These are phyloP conservation scores for Thysanoteuthis rhombus DNA, from an alignment of 2,888 invertebrate genomes.

Conservation along the genomic window DNA sequence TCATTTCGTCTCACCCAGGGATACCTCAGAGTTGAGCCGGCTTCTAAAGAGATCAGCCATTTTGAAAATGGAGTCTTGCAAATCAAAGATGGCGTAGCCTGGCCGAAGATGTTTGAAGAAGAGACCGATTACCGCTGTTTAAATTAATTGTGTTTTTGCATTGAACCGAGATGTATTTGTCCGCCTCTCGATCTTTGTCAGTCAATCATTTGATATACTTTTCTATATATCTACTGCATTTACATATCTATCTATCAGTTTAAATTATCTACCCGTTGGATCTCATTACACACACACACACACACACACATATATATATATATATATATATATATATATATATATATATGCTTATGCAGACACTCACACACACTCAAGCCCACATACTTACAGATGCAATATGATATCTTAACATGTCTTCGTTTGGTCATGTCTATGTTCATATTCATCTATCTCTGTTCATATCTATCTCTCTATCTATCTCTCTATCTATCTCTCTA, in stretches of 20 bases:
- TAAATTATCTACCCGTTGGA: too few relatives aligned
- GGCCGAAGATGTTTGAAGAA: constrained; percentile 12
- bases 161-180: not conserved
- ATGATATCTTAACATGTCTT: too few relatives aligned
- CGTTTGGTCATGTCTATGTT: too few relatives aligned
- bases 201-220: too few relatives aligned
- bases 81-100: not conserved
- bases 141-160: not conserved
- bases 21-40: not conserved
- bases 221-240: too few relatives aligned
- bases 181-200: not conserved
- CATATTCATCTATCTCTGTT: too few relatives aligned
- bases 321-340: not conserved
- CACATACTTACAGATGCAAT: too few relatives aligned
- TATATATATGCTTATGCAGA: not conserved
- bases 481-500: too few relatives aligned
- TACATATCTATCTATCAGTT: too few relatives aligned
- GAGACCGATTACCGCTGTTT: not conserved
- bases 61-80: not conserved
- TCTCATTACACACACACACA: too few relatives aligned
- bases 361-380: too few relatives aligned
- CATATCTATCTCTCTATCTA: too few relatives aligned
- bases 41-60: not conserved
- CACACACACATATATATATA: not conserved
- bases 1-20: not conserved